Base-by-base conservation (phyloP, 1,140 invertebrate genomes). In the Eumaeus atala region DNA sequence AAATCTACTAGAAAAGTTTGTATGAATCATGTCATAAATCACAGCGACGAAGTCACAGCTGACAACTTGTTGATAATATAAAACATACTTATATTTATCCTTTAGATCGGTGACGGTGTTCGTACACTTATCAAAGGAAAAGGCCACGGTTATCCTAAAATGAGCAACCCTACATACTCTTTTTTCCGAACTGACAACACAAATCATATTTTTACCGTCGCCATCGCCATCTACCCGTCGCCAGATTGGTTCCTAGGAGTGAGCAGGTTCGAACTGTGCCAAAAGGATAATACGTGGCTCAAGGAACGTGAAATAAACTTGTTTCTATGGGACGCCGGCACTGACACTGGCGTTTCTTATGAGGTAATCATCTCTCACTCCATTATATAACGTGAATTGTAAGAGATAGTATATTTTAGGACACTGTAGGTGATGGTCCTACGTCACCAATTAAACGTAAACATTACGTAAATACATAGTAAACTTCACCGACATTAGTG, bases 241-340 rank as follows among this genome's bases (percentile, higher is more conserved):
- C 83, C 83, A 0, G 83, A 86, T 47, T 86, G 83, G 83, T 86
- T 83, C 42, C 62, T 84, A 0, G 83, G 83, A 9, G 73, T 86
- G 0, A 74, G 70, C 7, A 74, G 76, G 38, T 83, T 83, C 48
- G 78, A 86, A 52, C 51, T 86, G 1, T 86, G 83, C 28, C 73
- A 75, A 47, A 59, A 65, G 51, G 71, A 77, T 35, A 77, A 79
- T 21, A 78, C 75, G 0, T 86, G 83, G 83, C 49, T 84, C 1
- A 34, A 56, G 9, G 75, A 85, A 36, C 64, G 75, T 18, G 78
- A 82, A 59, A 38, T 85, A 1, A 74, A 80, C 33, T 56, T 85
- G 16, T 84, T 71, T 55, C 80, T 73, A 0, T 85, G 82, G 82
- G 82, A 84, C 44, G 80, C 82, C 33, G 82, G 82, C 0, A 84